Evolutionary conservation across 2,797 vertebrate genomes (phyloP).

Genomic region (Micromesistius poutassou): DNA sequence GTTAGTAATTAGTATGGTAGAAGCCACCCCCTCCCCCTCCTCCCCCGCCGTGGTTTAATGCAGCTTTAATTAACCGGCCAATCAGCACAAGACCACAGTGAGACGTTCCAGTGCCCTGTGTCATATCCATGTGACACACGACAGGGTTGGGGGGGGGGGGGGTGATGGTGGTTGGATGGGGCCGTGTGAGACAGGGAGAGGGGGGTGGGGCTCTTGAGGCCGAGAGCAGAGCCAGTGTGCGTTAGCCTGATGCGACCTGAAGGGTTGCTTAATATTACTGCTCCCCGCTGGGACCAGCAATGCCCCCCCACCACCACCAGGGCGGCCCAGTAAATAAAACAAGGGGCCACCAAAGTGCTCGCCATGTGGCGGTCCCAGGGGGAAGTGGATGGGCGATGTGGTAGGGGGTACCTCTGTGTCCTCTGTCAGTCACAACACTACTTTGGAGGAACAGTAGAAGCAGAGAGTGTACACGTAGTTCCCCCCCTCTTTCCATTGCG

Average conservation of each 20-base stretch:
- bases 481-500: not conserved
- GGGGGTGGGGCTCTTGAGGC: not conserved
- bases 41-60: too few relatives aligned
- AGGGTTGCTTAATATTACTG: conserved; percentile 49
- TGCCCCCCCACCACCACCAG: not conserved
- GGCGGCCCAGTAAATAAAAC: conserved; percentile 57
- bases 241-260: conserved; percentile 48
- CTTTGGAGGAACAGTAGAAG: conserved; percentile 17
- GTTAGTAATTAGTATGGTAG: too few relatives aligned
- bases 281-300: not conserved
- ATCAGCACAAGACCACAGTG: too few relatives aligned
- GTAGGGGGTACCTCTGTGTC: conserved; percentile 21
- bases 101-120: too few relatives aligned
- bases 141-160: conserved; percentile 8
- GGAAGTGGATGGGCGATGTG: conserved; percentile 26
- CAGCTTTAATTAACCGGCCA: too few relatives aligned
- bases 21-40: too few relatives aligned
- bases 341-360: conserved; percentile 49
- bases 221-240: not conserved
- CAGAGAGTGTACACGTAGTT: not conserved
- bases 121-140: too few relatives aligned
- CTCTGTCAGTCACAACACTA: conserved; percentile 39
- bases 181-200: conserved; percentile 24
- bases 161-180: conserved; percentile 26
- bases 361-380: not conserved